These are phyloP conservation scores for Cryptophagus acutangulus DNA, from an alignment of 2,888 invertebrate genomes.

Conservation along the genomic window DNA sequence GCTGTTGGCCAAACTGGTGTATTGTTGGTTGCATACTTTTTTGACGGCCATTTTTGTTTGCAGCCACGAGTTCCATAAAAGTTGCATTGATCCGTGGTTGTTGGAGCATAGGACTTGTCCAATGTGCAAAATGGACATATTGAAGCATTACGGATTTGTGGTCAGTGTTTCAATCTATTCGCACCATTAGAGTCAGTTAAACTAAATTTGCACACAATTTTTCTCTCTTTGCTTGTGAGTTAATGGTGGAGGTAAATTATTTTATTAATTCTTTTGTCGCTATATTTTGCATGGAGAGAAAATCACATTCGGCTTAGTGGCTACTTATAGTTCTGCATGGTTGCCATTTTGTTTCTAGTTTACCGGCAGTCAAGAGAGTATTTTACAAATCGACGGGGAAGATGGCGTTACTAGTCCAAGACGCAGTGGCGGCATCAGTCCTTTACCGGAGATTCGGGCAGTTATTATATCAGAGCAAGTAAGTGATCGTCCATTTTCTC, in stretches of 20 bases:
- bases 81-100: conserved; percentile 94
- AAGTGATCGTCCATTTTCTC: conserved; percentile 19
- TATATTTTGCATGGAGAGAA: conserved; percentile 15
- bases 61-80: conserved; percentile 94
- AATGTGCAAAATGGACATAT: conserved; percentile 95
- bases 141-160: conserved; percentile 83
- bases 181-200: background rate
- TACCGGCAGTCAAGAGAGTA: conserved; percentile 80
- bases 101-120: conserved; percentile 93
- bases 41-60: conserved; percentile 39
- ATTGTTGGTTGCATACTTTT: too few relatives aligned
- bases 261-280: too few relatives aligned
- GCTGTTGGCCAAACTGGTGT: too few relatives aligned
- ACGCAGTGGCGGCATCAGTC: conserved; percentile 42
- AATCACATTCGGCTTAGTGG: conserved; percentile 6
- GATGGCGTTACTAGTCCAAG: conserved; percentile 38
- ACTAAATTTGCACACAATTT: too few relatives aligned
- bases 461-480: conserved; percentile 40
- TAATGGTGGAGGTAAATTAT: conserved; percentile 44
- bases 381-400: conserved; percentile 69
- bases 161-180: conserved; percentile 55
- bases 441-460: conserved; percentile 46
- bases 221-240: conserved; percentile 31
- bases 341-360: conserved; percentile 57
- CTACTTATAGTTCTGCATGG: too few relatives aligned